Evolutionary conservation across 92 coral and sea anemone genomes (phyloP).

Genomic region (Muricea muricata): DNA sequence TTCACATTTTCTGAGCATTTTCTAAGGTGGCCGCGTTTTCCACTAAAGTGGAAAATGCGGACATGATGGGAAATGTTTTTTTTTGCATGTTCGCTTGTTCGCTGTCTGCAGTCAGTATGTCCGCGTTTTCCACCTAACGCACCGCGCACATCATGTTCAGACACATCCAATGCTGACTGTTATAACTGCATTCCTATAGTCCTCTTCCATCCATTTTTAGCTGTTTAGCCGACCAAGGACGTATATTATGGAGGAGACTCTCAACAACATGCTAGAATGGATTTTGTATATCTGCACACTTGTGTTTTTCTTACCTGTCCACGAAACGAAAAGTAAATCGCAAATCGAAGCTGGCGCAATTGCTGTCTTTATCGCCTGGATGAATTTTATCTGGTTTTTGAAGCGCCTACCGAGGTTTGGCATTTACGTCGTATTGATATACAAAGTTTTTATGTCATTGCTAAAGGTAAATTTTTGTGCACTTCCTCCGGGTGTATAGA

Average conservation of each 20-base stretch:
- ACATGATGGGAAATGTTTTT: too few relatives aligned
- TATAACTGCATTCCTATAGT: too few relatives aligned
- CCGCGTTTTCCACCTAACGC: too few relatives aligned
- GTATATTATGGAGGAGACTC: not conserved
- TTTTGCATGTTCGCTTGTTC: too few relatives aligned
- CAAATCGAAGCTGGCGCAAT: constrained; percentile 3
- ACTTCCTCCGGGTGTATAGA: too few relatives aligned
- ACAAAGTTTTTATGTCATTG: not conserved
- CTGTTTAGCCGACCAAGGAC: not conserved
- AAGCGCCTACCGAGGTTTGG: not conserved
- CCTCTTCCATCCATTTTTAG: too few relatives aligned
- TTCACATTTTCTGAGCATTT: too few relatives aligned
- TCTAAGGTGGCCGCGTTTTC: too few relatives aligned
- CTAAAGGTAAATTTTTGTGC: not conserved
- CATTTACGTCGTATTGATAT: not conserved
- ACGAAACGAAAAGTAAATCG: not conserved
- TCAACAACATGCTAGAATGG: not conserved
- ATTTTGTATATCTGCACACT: not conserved
- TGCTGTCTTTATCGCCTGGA: not conserved
- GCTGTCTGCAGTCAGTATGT: too few relatives aligned
- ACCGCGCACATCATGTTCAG: too few relatives aligned
- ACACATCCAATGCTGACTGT: too few relatives aligned
- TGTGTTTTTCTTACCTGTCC: not conserved
- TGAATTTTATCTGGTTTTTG: not conserved
- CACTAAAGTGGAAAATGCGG: too few relatives aligned